A percentile compares a stretch with the other conserved stretches of the same genome.
phyloP scores from a whole-genome alignment of 2,113 vertebrate genomes.

The Apistogramma diplotaenia region DNA sequence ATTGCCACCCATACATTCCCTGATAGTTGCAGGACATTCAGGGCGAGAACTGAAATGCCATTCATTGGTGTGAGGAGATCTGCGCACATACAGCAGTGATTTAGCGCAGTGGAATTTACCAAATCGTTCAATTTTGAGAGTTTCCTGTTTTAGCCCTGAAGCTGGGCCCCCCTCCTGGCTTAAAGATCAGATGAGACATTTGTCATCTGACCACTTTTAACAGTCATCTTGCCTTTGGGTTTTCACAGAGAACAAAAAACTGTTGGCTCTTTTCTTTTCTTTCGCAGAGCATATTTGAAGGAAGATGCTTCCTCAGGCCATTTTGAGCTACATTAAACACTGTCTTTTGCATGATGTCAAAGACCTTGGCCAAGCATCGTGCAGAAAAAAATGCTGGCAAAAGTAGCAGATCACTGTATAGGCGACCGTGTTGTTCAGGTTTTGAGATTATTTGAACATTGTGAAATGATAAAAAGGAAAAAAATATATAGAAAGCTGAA shows the following conservation, averaged over 20 bases:
- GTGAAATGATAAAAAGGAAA: slow-evolving; percentile 19
- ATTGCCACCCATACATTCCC: neutral
- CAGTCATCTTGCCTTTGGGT: slow-evolving; percentile 70
- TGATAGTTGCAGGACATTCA: neutral
- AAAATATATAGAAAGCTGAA: neutral
- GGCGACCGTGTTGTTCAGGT: neutral
- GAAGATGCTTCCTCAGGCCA: slow-evolving; percentile 65
- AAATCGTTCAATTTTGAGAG: slow-evolving; percentile 58
- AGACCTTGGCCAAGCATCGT: slow-evolving; percentile 49
- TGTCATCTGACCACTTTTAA: slow-evolving; percentile 76
- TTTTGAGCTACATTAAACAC: slow-evolving; percentile 75
- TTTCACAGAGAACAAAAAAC: slow-evolving; percentile 54
- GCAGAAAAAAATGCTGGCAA: slow-evolving; percentile 36
- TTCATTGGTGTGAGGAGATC: slow-evolving; percentile 34
- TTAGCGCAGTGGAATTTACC: slow-evolving; percentile 62
- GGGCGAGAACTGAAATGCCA: slow-evolving; percentile 30
- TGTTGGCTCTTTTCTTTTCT: slow-evolving; percentile 15
- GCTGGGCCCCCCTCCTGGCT: slow-evolving; percentile 48
- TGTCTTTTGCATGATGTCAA: slow-evolving; percentile 73
- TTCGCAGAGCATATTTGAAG: slow-evolving; percentile 57
- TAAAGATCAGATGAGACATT: slow-evolving; percentile 75
- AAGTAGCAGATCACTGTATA: slow-evolving; percentile 29
- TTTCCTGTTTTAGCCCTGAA: slow-evolving; percentile 63
- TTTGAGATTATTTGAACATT: slow-evolving; percentile 27
- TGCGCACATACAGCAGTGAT: slow-evolving; percentile 44